phyloP scores from a whole-genome alignment of 2,888 invertebrate species.

The Clostera curtula region DNA sequence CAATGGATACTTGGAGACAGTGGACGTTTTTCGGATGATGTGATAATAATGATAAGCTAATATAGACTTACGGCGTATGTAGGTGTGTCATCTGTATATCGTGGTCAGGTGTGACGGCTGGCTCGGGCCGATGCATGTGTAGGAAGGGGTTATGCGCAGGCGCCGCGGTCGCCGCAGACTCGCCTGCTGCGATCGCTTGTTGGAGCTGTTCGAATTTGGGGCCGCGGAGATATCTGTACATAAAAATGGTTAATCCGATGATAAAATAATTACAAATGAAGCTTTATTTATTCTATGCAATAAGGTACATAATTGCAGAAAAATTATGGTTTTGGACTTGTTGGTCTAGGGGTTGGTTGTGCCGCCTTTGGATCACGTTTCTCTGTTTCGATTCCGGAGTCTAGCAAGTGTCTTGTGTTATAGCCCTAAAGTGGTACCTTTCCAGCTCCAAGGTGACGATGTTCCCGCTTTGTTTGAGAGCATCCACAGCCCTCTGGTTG shows the following conservation, averaged over 20 bases:
- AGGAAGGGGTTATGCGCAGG: slow-evolving; percentile 75
- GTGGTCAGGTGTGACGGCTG: slow-evolving; percentile 27
- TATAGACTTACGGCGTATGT: slow-evolving; percentile 35
- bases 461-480: slow-evolving; percentile 94
- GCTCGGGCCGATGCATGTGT: slow-evolving; percentile 68
- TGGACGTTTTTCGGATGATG: no score
- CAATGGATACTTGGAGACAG: no score
- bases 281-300: no score
- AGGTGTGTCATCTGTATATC: slow-evolving; percentile 58
- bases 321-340: no score
- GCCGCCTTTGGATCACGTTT: no score
- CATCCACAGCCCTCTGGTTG: slow-evolving; percentile 98
- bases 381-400: no score
- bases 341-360: no score
- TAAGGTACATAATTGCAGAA: no score
- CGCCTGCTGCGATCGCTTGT: slow-evolving; percentile 89
- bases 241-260: no score
- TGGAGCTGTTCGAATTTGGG: slow-evolving; percentile 92
- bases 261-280: no score
- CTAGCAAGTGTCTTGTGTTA: no score
- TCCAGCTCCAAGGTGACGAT: slow-evolving; percentile 92
- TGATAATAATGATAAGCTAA: background rate
- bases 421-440: slow-evolving; percentile 69
- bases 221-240: slow-evolving; percentile 83
- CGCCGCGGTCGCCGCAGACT: slow-evolving; percentile 77